Conservation (phyloP, 1,140 invertebrate genomes). For the Pogonognathellus flavescens region DNA sequence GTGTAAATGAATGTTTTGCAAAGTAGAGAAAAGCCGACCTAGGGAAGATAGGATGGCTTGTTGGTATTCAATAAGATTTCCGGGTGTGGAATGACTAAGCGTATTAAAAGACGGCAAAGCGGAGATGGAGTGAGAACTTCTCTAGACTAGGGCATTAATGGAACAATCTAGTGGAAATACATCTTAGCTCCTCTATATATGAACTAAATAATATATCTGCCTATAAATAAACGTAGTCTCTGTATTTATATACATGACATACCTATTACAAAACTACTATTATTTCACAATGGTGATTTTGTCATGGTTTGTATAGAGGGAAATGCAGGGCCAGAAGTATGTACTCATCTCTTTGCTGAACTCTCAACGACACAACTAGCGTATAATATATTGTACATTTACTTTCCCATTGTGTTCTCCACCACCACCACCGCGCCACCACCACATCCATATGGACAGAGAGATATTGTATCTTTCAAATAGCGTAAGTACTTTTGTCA, state of each 20-base stretch:
- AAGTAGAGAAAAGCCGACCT: not conserved
- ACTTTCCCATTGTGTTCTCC: no score
- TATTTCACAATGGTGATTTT: not conserved
- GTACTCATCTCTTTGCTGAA: no score
- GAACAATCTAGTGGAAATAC: conserved; percentile 17
- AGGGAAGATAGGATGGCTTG: not conserved
- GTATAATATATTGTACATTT: no score
- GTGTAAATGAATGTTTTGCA: conserved; percentile 45
- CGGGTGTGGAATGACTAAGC: conserved; percentile 29
- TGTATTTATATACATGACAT: no score
- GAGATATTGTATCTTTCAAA: not conserved
- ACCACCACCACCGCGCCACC: no score
- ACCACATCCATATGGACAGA: no score
- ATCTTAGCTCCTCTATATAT: not conserved
- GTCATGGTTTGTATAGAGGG: no score
- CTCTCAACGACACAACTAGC: no score
- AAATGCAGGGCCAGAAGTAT: no score
- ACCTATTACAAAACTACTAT: not conserved
- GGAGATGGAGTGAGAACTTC: conserved; percentile 36
- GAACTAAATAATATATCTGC: no score
- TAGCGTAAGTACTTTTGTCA: conserved; percentile 31
- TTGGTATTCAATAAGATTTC: conserved; percentile 53
- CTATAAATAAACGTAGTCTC: not conserved
- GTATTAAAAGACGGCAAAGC: conserved; percentile 43
- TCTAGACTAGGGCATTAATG: conserved; percentile 9